Evolutionary conservation across 2,797 vertebrate genomes (phyloP), one percentile per base, ranked within the genome.

Genomic region (Sphenopsis melanotis): DNA sequence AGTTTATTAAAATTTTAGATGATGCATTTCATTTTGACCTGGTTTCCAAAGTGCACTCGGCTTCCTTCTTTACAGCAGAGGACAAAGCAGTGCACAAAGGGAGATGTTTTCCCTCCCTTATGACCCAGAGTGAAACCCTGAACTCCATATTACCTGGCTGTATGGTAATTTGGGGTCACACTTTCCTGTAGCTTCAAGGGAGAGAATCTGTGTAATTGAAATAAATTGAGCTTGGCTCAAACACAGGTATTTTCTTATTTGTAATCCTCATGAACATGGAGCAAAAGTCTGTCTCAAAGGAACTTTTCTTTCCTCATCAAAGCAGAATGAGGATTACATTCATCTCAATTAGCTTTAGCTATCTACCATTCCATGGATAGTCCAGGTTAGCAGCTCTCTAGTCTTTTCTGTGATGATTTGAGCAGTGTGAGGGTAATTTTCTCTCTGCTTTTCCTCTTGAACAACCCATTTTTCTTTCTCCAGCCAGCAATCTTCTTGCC

Each of bases 1-100:
- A 77, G 56, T 80, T 92, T 74, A 89, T 95, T 95, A 87, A 89
- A 80, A 61, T 89, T 97, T 84, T 74, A 93, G 71, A 26, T 60
- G 44, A 18, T 95, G 39, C 56, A 32, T 89, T 94, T 83, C 22
- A 22, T 85, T 83, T 44, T 69, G 78, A 80, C 79, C 83, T 93
- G 37, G 37, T 90, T 89, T 90, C 42, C 68, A 46, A 89, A 90
- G 50, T 83, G 68, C 68, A 64, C 9, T 75, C 1, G 0, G 42
- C 60, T 87, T 32, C 42, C 14, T 66, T 55, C 59, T 90, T 94
- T 87, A 16, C 50, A 70, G n/a, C n/a, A 32, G 66, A 80, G 75
- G 71, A 92, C 75, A 94, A 85, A 94, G 44, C 46, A 78, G 16
- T 65, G 50, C 64, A 64, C 52, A 87, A 70, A 89, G 21, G 36